Evolutionary conservation across 1,140 invertebrate species (phyloP), one percentile per base, ranked within the genome.

Genomic region (Cyclina sinensis): DNA sequence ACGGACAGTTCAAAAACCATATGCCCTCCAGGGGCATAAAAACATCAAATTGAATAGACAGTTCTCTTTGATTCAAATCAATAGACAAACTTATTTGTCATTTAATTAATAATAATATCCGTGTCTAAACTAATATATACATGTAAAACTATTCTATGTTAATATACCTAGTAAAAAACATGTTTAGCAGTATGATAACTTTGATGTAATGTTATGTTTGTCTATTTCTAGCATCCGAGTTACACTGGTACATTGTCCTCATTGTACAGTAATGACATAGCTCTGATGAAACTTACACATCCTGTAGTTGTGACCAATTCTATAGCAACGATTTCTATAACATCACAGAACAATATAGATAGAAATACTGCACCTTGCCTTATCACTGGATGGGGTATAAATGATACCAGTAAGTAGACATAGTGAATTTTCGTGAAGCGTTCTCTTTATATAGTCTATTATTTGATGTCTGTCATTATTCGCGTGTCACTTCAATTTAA

Each of bases 321-420:
- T 18, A 68, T 85, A 14, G 24, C 39, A 39, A 21, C 68, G 2
- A 35, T 85, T 21, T 21, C 65, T 30, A 18, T 73, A 16, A 11
- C 46, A n/a, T 35, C 65, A 3, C 21, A 65, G 16, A 7, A 18
- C 14, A n/a, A 9, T 4, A 24, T 14, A 16, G 35, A 32, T 27
- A n/a, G 24, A 1, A 16, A 35, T 14, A 35, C 39, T 3, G 12
- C 18, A 32, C 14, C 12, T 30, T 85, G 82, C 46, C 68, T 16
- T 37, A 74, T 85, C 11, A 74, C 62, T 39, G 82, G 82, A 14
- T 85, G 82, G 82, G 82, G 82, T 32, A 32, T 85, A 12, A 59
- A 48, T 51, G 30, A 16, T 51, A 39, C 16, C 32, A 32, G 78
- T 81, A 30, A 81, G 78, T 81, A 78, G 30, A 14, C n/a, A n/a